Base-by-base conservation (phyloP, 2,113 vertebrate genomes). In the Channa argus region DNA sequence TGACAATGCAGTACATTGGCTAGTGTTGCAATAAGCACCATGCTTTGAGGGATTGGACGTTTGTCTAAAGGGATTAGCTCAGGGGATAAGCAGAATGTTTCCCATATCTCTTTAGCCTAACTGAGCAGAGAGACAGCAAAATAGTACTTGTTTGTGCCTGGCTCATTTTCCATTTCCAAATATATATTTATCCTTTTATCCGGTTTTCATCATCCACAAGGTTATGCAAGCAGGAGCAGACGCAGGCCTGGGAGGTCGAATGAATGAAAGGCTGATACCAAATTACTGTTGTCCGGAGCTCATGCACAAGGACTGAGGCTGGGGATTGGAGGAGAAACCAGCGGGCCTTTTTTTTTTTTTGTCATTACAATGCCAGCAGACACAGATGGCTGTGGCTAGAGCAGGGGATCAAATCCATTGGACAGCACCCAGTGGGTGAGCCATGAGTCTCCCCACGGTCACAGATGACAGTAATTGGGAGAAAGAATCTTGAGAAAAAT, bases 11-110 rank as follows among this genome's bases (percentile, higher is more conserved):
- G 55, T 62, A 6, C 63, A 68, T 67, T 78, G 77, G 78, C 77
- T 59, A 53, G 77, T 65, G 77, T 76, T 79, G 76, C 74, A 82
- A 78, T 74, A 67, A 85, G 85, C 65, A 58, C 54, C 63, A 73
- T 69, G 84, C 84, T 86, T 76, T 86, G 79, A 86, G 83, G 84
- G 87, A 91, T 85, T 88, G 86, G 84, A 87, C 69, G 5, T 87
- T 83, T 86, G 87, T 86, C 89, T 88, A 83, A 89, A 83, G 84
- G 90, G 91, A 92, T 92, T 88, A 91, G 82, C 78, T 79, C 62
- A 54, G 77, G 84, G 84, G 86, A 90, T 92, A 74, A 92, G 82
- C 86, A 68, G 76, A 86, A 83, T 84, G 84, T 86, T 89, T 91
- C 65, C 75, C 63, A 33, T 88, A 91, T 89, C 84, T 83, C 68